Conservation (phyloP, 1,140 invertebrate genomes). For the Cylas formicarius region DNA sequence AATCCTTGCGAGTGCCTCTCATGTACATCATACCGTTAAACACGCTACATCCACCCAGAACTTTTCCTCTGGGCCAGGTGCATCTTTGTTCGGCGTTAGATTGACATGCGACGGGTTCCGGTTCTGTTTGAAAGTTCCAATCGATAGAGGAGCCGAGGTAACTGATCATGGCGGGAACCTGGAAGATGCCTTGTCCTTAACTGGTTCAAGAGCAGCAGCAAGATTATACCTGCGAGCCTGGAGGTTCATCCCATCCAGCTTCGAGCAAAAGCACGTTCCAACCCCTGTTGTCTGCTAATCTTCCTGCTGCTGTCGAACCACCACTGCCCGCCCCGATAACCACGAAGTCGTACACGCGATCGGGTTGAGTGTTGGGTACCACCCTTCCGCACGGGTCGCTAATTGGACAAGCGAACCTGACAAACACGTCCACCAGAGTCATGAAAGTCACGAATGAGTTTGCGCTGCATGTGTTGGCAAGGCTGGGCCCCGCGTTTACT, state of each 20-base stretch:
- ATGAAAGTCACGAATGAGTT: no score
- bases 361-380: constrained; percentile 6
- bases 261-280: constrained; percentile 72
- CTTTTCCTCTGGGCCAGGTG: constrained; percentile 48
- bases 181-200: no score
- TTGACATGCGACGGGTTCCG: constrained; percentile 48
- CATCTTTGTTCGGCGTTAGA: constrained; percentile 36
- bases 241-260: constrained; percentile 48
- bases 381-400: constrained; percentile 11
- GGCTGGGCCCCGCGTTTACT: no score
- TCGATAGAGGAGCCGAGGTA: constrained; percentile 48
- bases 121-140: constrained; percentile 56
- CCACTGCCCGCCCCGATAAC: constrained; percentile 55
- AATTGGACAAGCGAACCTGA: constrained; percentile 7
- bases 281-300: constrained; percentile 64
- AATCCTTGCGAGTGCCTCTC: constrained; percentile 59
- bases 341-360: constrained; percentile 13
- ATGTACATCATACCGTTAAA: constrained; percentile 65
- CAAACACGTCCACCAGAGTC: no score
- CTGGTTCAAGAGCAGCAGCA: no score
- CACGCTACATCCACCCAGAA: constrained; percentile 50
- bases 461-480: no score
- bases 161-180: no score
- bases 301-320: constrained; percentile 68
- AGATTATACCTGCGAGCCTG: constrained; percentile 12